Conservation (phyloP, 1,140 invertebrate genomes). For the Aporrectodea caliginosa region DNA sequence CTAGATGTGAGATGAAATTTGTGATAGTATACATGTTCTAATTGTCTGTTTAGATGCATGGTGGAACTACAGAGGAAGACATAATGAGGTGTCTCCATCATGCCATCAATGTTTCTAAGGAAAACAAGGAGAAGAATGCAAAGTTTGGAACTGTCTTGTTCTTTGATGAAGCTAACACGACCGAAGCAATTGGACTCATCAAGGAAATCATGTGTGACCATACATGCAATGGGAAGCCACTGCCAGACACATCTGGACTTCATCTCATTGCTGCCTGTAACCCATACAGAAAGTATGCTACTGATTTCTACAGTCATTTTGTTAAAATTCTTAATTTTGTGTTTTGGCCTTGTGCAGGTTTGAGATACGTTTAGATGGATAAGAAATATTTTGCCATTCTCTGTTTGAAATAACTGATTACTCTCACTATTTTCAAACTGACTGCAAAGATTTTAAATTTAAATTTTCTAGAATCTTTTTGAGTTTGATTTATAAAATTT, state of each 20-base stretch:
- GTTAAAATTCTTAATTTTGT: no score
- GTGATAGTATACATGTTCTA: no score
- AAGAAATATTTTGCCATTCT: no score
- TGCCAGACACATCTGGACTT: slow-evolving; percentile 38
- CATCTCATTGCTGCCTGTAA: slow-evolving; percentile 52
- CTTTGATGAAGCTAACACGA: slow-evolving; percentile 54
- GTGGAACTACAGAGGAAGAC: slow-evolving; percentile 28
- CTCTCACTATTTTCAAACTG: no score
- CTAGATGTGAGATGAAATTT: no score
- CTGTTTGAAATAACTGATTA: no score
- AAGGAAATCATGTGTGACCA: slow-evolving; percentile 53
- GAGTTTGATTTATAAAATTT: no score
- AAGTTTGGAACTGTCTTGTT: slow-evolving; percentile 48
- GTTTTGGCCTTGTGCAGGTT: no score
- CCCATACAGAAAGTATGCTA: slow-evolving; percentile 49
- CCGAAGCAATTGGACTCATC: slow-evolving; percentile 48
- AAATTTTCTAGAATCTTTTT: no score
- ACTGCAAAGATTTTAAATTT: no score
- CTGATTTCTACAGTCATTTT: no score
- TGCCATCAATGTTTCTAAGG: slow-evolving; percentile 39
- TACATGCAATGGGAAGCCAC: slow-evolving; percentile 39
- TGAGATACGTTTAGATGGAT: no score
- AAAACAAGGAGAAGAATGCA: slow-evolving; percentile 36
- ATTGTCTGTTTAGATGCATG: background rate
- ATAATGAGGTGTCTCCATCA: slow-evolving; percentile 42